Evolutionary conservation across 1,140 invertebrate species (phyloP).

Genomic region (Adoxophyes honmai): DNA sequence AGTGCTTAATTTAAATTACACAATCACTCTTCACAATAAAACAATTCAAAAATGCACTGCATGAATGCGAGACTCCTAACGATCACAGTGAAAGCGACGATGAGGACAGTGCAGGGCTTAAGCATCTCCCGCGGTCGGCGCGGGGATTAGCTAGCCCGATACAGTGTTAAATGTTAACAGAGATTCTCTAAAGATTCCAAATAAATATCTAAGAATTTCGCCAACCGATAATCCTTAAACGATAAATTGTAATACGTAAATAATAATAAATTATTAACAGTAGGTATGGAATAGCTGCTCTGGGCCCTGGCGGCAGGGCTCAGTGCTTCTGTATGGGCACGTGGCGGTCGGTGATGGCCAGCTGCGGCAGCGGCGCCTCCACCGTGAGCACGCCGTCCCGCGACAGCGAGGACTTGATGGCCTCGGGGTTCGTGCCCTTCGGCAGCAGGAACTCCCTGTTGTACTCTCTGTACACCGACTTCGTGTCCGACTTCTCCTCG

Average conservation of each 20-base stretch:
- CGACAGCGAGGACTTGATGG: constrained; percentile 92
- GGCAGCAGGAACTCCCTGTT: constrained; percentile 96
- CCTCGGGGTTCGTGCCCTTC: constrained; percentile 94
- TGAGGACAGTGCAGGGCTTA: constrained; percentile 37
- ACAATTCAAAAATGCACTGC: constrained; percentile 42
- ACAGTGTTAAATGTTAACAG: constrained; percentile 51
- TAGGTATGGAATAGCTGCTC: constrained; percentile 69
- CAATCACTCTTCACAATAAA: constrained; percentile 32
- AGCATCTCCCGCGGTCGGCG: constrained; percentile 34
- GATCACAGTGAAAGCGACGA: constrained; percentile 65
- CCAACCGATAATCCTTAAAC: constrained; percentile 50
- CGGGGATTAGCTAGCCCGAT: constrained; percentile 38
- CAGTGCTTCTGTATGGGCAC: constrained; percentile 77
- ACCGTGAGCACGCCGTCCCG: constrained; percentile 96
- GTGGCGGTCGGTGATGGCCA: constrained; percentile 75
- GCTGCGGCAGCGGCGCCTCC: constrained; percentile 93
- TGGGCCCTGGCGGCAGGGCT: constrained; percentile 37
- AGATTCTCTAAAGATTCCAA: constrained; percentile 70
- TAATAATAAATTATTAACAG: constrained; percentile 76
- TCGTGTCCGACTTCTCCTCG: constrained; percentile 95
- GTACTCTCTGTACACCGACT: constrained; percentile 96
- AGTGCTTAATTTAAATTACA: constrained; percentile 8
- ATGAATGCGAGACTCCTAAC: constrained; percentile 42
- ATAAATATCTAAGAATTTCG: constrained; percentile 63
- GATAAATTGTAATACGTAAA: constrained; percentile 62